Evolutionary conservation across 2,797 vertebrate species (phyloP), one percentile per base, ranked within the genome.

Genomic region (Pyrocephalus nanus): DNA sequence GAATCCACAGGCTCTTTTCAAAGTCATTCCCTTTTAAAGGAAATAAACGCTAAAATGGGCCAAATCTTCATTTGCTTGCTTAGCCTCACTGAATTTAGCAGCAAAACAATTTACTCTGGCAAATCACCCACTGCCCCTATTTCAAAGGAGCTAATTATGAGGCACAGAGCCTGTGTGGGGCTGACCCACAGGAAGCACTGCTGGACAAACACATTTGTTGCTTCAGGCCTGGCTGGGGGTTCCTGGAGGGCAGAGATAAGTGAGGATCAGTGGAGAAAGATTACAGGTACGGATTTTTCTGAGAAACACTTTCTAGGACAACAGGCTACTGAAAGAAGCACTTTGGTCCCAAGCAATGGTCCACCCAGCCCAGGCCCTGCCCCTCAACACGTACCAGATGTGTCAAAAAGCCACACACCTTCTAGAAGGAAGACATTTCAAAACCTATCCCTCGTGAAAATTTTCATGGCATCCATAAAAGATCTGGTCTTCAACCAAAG

Each of bases 1-100:
- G n/a, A 87, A 93, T 87, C 85, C 78, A 87, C 36, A 50, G 91
- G 64, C 43, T 90, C 71, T 79, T 93, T 91, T 85, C 85, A 62
- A 66, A 86, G 71, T 61, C 72, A 62, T 83, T 83, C 88, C 20
- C 77, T 81, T 70, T 89, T 67, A 55, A 65, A 90, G 64, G 62
- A 93, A 91, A 87, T 87, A 53, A 90, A 88, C 1, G 2, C 42
- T 75, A 45, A 62, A 48, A 61, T 54, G 70, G 80, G 73, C 66
- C 85, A 95, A 84, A 65, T 71, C 66, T 47, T 91, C 42, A 47
- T 71, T 60, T 85, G 42, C 70, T 81, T 61, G 29, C 54, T 64
- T 75, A 72, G 32, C 15, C 20, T 64, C 71, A 61, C 51, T 40
- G 78, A 78, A 61, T 87, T 57, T 29, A 79, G 87, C 60, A 89